A percentile compares a stretch with the other conserved stretches of the same genome.
Conservation (phyloP, 2,888 invertebrate genomes). For the Acleris holmiana region DNA sequence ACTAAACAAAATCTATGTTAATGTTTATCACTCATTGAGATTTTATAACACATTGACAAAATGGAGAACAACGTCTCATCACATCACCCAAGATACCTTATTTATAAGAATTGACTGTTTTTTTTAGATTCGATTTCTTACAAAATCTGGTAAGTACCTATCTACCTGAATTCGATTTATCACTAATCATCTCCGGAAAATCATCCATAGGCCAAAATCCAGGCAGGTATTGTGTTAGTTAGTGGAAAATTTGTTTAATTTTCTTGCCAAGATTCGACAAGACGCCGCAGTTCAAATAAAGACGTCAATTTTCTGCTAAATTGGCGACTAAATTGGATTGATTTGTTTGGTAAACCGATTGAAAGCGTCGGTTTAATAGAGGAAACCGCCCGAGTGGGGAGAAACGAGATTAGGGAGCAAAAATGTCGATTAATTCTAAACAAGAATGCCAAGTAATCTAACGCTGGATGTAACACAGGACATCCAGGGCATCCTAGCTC, state of each 20-base stretch:
- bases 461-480: slow-evolving; percentile 1
- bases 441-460: slow-evolving; percentile 17
- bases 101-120: too few species aligned
- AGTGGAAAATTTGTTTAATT: slow-evolving; percentile 11
- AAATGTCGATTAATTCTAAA: slow-evolving; percentile 30
- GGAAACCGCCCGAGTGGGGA: slow-evolving; percentile 46
- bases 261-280: slow-evolving; percentile 9
- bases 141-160: too few species aligned
- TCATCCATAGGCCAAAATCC: not conserved
- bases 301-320: slow-evolving; percentile 42
- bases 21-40: too few species aligned
- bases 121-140: too few species aligned
- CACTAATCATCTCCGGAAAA: too few species aligned
- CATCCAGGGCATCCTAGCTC: too few species aligned
- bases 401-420: slow-evolving; percentile 38
- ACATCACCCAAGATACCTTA: too few species aligned
- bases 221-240: not conserved
- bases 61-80: too few species aligned
- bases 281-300: slow-evolving; percentile 29
- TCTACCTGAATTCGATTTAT: too few species aligned
- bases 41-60: too few species aligned
- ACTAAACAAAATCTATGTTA: too few species aligned
- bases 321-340: slow-evolving; percentile 51
- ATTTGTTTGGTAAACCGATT: slow-evolving; percentile 49
- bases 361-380: slow-evolving; percentile 42